phyloP scores from a whole-genome alignment of 2,888 invertebrate species.

The Acrobeloides nanus region DNA sequence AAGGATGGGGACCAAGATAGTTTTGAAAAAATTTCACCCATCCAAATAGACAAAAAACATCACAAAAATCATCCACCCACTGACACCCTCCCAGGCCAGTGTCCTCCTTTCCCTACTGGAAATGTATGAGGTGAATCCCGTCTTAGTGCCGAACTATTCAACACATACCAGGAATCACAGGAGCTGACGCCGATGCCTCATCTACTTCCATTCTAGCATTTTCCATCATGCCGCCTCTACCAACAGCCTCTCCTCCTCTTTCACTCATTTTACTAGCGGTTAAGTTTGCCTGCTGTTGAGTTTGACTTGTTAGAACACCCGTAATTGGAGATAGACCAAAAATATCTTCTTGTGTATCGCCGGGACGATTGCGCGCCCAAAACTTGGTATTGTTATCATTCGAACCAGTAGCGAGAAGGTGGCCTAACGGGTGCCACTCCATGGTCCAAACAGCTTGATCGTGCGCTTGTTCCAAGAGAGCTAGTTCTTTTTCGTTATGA shows the following conservation, averaged over 20 bases:
- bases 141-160: no score
- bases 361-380: constrained; percentile 97
- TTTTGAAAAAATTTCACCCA: no score
- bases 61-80: no score
- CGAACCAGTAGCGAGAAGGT: constrained; percentile 92
- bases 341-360: constrained; percentile 94
- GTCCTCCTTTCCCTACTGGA: no score
- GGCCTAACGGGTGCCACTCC: constrained; percentile 98
- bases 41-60: no score
- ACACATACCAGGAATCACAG: constrained; percentile 23
- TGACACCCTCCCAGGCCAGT: no score
- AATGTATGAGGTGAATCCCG: no score
- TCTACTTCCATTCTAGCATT: constrained; percentile 11
- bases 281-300: constrained; percentile 20
- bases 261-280: constrained; percentile 7
- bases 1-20: no score
- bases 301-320: constrained; percentile 3
- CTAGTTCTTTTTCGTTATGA: constrained; percentile 71
- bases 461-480: constrained; percentile 89
- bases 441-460: constrained; percentile 86
- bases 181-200: constrained; percentile 9
- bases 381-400: constrained; percentile 97
- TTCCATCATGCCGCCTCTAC: neutral
- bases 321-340: constrained; percentile 71
- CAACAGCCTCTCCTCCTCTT: constrained; percentile 1